Conservation (phyloP, 2,113 vertebrate species). For the Phocoena phocoena region DNA sequence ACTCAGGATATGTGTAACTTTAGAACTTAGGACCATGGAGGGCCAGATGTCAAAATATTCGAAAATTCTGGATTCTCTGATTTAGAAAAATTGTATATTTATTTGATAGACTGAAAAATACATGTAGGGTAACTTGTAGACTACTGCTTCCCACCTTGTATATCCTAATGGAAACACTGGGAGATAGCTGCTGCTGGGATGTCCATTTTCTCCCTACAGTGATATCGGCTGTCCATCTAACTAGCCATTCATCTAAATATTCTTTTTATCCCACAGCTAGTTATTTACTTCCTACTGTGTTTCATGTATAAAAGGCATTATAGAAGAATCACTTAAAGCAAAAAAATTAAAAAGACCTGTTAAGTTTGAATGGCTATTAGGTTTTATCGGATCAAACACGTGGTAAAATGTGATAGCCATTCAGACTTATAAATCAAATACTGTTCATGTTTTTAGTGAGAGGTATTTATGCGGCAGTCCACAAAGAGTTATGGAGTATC, state of each 20-base stretch:
- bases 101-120: not conserved
- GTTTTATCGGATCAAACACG: not conserved
- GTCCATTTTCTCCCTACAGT: not conserved
- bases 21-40: not conserved
- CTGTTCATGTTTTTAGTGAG: not conserved
- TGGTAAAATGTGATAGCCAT: not conserved
- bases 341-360: not conserved
- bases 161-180: not conserved
- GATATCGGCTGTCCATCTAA: not conserved
- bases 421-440: conserved; percentile 14
- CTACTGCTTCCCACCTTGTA: not conserved
- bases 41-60: not conserved
- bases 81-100: not conserved
- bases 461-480: not conserved
- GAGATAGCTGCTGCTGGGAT: not conserved
- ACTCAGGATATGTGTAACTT: not conserved
- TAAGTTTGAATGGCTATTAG: not conserved
- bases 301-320: not conserved
- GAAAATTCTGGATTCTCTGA: not conserved
- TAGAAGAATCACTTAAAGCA: not conserved
- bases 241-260: not conserved
- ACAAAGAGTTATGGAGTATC: not conserved
- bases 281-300: not conserved
- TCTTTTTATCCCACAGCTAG: not conserved
- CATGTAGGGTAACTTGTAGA: not conserved